Evolutionary conservation across 2,888 invertebrate species (phyloP), one percentile per base, ranked within the genome.

Genomic region (Meta bourneti): DNA sequence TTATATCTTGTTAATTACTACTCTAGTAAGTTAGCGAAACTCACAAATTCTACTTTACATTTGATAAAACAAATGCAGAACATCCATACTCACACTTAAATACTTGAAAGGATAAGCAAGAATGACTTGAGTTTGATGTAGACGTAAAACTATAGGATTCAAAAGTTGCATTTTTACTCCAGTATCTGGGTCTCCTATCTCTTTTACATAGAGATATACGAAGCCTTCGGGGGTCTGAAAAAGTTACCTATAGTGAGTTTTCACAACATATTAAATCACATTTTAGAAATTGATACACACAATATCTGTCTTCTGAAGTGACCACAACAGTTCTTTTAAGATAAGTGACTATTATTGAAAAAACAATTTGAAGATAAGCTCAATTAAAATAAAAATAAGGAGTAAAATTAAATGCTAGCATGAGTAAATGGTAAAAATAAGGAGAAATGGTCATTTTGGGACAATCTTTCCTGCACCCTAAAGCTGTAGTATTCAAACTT

Each of bases 31-130:
- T 2, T 34, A 34, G 34, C 4, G 34, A 34, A 34, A 34, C 34
- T 34, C 34, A 34, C 1, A 34, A 34, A 34, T 34, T n/a, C 8
- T n/a, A 72, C 19, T 72, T 9, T 72, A 72, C 8, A 72, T 72
- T 72, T 7, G 8, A 72, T 5, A 6, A 9, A 72, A 11, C 13
- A 77, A 77, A 34, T 9, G 6, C 6, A 11, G 13, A 48, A 48
- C 4, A 34, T 34, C 34, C 34, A 34, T 34, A 92, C 92, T 89
- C 52, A 92, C 92, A 20, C 89, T 89, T 13, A 92, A 16, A 54
- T 89, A 92, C 19, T 84, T 79, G 13, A 92, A 89, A 48, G 92
- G 92, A 74, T 89, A 92, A 6, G 89, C 92, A 19, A 92, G 80
- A 16, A 89, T n/a, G 7, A 92, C 84, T 81, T 92, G 92, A 48